These are phyloP conservation scores for Philonicus albiceps DNA, from an alignment of 2,888 invertebrate species.

Conservation along the genomic window DNA sequence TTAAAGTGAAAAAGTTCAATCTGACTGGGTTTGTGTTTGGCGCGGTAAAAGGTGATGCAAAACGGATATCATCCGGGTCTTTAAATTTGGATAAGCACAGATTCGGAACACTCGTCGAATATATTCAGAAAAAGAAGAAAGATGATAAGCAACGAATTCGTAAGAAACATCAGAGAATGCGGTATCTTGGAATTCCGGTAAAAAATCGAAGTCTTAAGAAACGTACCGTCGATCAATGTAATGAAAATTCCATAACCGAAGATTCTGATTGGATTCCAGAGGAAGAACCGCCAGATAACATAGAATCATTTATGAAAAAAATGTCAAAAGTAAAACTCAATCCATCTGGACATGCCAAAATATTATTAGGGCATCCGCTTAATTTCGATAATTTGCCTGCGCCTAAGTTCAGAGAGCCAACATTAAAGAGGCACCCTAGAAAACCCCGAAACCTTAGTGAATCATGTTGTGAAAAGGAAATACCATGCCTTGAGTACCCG, in stretches of 20 bases:
- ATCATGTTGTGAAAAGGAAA: constrained; percentile 54
- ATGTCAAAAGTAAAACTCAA: neutral
- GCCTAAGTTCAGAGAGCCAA: constrained; percentile 56
- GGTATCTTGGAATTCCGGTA: neutral
- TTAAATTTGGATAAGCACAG: constrained; percentile 7
- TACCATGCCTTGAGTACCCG: constrained; percentile 55
- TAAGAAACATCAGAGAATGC: constrained; percentile 48
- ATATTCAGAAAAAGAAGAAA: constrained; percentile 48
- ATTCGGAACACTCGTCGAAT: neutral
- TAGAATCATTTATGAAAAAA: neutral
- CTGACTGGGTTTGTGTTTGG: constrained; percentile 57
- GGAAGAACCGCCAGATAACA: neutral
- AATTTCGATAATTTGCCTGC: constrained; percentile 56
- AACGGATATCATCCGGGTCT: neutral
- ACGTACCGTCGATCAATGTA: neutral
- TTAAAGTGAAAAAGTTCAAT: constrained; percentile 59
- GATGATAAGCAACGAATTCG: constrained; percentile 50
- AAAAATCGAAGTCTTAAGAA: neutral
- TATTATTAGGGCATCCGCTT: neutral
- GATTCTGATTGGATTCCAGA: constrained; percentile 59
- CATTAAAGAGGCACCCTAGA: constrained; percentile 56
- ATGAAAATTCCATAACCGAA: constrained; percentile 30
- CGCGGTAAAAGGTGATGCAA: constrained; percentile 48
- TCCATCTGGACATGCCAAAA: neutral
- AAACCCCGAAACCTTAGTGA: constrained; percentile 53